phyloP scores from a whole-genome alignment of 2,113 vertebrate genomes.

The Arothron firmamentum region DNA sequence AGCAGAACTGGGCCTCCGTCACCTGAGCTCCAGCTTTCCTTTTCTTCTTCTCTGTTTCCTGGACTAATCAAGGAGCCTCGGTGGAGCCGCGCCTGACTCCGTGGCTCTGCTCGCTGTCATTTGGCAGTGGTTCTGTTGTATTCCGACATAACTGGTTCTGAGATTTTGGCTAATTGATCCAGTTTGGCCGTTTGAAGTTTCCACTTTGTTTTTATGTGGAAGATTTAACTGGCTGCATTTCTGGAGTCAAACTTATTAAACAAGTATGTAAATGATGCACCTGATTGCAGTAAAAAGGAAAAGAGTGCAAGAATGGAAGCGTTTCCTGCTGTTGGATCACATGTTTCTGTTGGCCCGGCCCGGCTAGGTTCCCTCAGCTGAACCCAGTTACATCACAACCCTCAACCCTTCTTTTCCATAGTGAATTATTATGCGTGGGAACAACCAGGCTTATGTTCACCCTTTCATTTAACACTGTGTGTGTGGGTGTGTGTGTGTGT shows the following conservation, averaged over 20 bases:
- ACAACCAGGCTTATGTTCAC: neutral
- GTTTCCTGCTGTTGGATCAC: slow-evolving; percentile 56
- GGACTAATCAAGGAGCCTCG: slow-evolving; percentile 22
- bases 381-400: slow-evolving; percentile 8
- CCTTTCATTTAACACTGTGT: neutral
- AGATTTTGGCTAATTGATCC: slow-evolving; percentile 56
- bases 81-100: slow-evolving; percentile 57
- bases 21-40: slow-evolving; percentile 37
- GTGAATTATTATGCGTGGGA: neutral
- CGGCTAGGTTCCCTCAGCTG: slow-evolving; percentile 13
- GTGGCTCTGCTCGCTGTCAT: slow-evolving; percentile 60
- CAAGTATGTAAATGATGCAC: slow-evolving; percentile 69
- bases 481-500: too few species aligned
- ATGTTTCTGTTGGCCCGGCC: slow-evolving; percentile 34
- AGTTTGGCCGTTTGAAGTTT: slow-evolving; percentile 63
- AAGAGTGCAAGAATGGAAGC: slow-evolving; percentile 35
- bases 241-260: slow-evolving; percentile 64
- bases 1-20: slow-evolving; percentile 53
- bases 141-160: slow-evolving; percentile 43
- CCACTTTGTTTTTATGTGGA: slow-evolving; percentile 67
- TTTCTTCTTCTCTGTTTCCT: slow-evolving; percentile 1
- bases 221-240: slow-evolving; percentile 58
- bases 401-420: neutral
- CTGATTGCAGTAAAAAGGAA: slow-evolving; percentile 66
- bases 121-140: slow-evolving; percentile 54